Evolutionary conservation across 2,113 vertebrate species (phyloP).

Genomic region (Dipodomys spectabilis): DNA sequence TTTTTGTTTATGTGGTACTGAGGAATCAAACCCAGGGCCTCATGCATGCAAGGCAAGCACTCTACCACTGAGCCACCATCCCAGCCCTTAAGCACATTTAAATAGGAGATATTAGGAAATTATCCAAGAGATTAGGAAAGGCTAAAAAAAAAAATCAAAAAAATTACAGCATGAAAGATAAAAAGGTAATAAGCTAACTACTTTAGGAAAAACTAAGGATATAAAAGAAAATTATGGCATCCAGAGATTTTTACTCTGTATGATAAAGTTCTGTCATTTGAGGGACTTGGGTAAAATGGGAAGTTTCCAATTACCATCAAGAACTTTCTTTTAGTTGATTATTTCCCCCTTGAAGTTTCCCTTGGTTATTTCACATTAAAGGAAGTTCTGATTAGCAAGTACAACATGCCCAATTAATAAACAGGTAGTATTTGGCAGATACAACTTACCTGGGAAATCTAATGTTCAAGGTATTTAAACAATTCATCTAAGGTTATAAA

Average conservation of each 20-base stretch:
- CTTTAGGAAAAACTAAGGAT: background rate
- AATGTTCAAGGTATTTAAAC: conserved; percentile 17
- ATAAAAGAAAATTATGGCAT: background rate
- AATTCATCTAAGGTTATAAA: conserved; percentile 23
- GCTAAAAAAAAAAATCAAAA: background rate
- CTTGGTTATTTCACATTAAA: conserved; percentile 14
- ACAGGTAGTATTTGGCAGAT: conserved; percentile 35
- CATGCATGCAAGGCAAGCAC: too few species aligned
- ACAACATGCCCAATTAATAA: background rate
- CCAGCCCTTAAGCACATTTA: background rate
- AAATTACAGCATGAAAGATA: conserved; percentile 2
- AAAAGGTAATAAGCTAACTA: background rate
- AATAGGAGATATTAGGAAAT: conserved; percentile 12
- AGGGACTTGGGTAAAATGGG: background rate
- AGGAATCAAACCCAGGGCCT: too few species aligned
- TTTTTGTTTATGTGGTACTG: too few species aligned
- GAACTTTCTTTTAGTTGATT: background rate
- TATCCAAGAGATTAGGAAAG: conserved; percentile 28
- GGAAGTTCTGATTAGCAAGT: conserved; percentile 3
- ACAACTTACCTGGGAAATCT: background rate
- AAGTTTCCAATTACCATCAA: conserved; percentile 21
- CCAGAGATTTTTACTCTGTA: background rate
- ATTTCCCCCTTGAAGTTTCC: background rate
- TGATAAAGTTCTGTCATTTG: conserved; percentile 4
- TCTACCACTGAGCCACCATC: too few species aligned